Evolutionary conservation across 2,113 vertebrate species (phyloP).

Genomic region (Antechinus stuartii): DNA sequence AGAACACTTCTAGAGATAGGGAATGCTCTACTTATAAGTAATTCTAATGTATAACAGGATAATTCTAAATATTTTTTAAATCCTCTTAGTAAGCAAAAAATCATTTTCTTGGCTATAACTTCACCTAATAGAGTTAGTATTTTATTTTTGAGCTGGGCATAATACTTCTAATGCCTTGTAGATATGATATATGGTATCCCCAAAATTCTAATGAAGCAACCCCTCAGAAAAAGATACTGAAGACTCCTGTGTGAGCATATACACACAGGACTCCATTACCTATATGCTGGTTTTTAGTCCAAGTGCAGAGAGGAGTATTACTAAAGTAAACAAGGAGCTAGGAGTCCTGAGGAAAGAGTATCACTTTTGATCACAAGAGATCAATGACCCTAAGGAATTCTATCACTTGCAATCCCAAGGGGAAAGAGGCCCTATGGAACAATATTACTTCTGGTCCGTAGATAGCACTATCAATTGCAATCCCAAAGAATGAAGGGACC

Average conservation of each 20-base stretch:
- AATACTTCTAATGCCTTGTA: background rate
- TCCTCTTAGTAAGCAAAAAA: background rate
- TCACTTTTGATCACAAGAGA: background rate
- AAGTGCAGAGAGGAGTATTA: background rate
- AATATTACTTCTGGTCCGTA: background rate
- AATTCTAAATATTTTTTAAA: background rate
- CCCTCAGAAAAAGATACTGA: background rate
- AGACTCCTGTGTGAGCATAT: background rate
- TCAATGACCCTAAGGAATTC: background rate
- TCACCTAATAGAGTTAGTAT: background rate
- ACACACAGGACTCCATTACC: background rate
- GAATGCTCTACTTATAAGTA: background rate
- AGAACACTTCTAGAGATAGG: background rate
- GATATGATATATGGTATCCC: background rate
- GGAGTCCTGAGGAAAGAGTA: background rate
- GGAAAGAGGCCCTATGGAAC: background rate
- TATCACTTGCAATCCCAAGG: background rate
- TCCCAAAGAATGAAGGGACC: background rate
- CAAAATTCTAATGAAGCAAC: background rate
- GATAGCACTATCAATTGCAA: background rate
- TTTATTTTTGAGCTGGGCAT: background rate
- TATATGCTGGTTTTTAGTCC: background rate
- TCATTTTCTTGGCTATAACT: background rate
- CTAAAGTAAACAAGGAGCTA: background rate
- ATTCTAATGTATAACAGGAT: background rate